Evolutionary conservation across 2,113 vertebrate genomes (phyloP), one percentile per base, ranked within the genome.

Genomic region (Platysternon megacephalum): DNA sequence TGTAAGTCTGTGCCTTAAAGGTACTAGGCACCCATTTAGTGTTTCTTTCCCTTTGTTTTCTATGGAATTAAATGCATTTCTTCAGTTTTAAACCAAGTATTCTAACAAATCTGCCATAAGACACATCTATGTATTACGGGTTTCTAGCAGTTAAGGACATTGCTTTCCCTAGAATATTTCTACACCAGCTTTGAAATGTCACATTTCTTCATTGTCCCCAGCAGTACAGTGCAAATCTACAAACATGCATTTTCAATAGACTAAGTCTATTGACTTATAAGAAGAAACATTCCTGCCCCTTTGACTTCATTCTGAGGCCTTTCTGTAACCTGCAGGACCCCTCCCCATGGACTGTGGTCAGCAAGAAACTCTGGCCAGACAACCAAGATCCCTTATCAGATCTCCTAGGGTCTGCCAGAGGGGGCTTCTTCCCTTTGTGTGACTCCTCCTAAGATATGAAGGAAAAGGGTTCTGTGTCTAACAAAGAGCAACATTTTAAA

Each of bases 91-190:
- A n/a, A 79, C 22, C 74, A 93, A 90, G 22, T 86, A 86, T 49
- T 68, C 86, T 55, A 78, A 55, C 8, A 68, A n/a, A 82, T 28
- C 84, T 65, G 65, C 42, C 89, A 92, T 79, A 84, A 39, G 9
- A 95, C 61, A 68, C 94, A 90, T 44, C 49, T 85, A 35, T 65
- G 12, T 91, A 53, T 94, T 93, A 91, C n/a, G 88, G 84, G 12
- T 90, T n/a, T 93, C 39, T 88, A 53, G 82, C 90, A 49, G 79
- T 82, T 95, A 93, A 93, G n/a, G 46, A 83, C 61, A 19, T n/a
- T 85, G 14, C 26, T 86, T 93, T 89, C 84, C 81, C 49, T 24
- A 87, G 55, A 84, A 85, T 82, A 68, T n/a, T 68, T 68, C 61
- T 35, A 19, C 8, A 49, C 39, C 28, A 85, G 7, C 35, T 91